Percentiles rank a stretch among this genome's conserved stretches.
These are phyloP conservation scores for Drosophila biarmipes DNA, from an alignment of 1,140 invertebrate genomes.

Conservation along the genomic window DNA sequence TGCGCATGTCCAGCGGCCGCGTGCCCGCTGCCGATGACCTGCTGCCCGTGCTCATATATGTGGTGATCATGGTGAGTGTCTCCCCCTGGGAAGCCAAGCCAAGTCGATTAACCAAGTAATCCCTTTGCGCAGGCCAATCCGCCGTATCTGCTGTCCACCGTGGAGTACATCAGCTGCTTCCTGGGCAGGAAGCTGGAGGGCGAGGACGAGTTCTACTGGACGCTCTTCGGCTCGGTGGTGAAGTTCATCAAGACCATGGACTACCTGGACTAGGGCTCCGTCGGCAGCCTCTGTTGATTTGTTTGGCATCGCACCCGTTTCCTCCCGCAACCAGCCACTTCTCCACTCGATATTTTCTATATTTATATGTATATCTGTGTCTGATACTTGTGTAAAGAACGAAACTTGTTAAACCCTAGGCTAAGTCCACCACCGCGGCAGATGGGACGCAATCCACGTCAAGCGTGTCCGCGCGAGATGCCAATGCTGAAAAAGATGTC, in stretches of 20 bases:
- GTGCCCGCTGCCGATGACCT: conserved; percentile 98
- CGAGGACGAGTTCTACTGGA: conserved; percentile 99
- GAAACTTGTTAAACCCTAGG: conserved; percentile 10
- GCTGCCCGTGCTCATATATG: conserved; percentile 97
- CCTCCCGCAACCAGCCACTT: too few species aligned
- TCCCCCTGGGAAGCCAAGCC: not conserved
- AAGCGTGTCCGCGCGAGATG: conserved; percentile 3
- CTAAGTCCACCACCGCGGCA: conserved; percentile 16
- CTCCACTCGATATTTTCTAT: conserved; percentile 13
- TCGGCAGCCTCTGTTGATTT: conserved; percentile 17
- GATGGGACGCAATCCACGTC: conserved; percentile 12
- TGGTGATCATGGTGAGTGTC: conserved; percentile 94
- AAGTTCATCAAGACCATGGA: conserved; percentile 99
- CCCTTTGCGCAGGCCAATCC: conserved; percentile 92
- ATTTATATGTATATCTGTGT: conserved; percentile 18
- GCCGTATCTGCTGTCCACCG: conserved; percentile 96
- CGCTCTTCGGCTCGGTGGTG: conserved; percentile 97
- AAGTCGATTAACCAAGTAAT: not conserved
- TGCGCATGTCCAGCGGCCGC: conserved; percentile 92
- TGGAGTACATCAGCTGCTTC: conserved; percentile 98
- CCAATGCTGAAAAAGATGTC: conserved; percentile 32
- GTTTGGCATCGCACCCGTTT: conserved; percentile 6
- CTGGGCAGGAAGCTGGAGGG: conserved; percentile 93
- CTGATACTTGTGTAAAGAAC: conserved; percentile 27
- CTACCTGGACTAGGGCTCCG: conserved; percentile 60